These are phyloP conservation scores for Zootoca vivipara DNA, from an alignment of 2,113 vertebrate species.

Conservation along the genomic window DNA sequence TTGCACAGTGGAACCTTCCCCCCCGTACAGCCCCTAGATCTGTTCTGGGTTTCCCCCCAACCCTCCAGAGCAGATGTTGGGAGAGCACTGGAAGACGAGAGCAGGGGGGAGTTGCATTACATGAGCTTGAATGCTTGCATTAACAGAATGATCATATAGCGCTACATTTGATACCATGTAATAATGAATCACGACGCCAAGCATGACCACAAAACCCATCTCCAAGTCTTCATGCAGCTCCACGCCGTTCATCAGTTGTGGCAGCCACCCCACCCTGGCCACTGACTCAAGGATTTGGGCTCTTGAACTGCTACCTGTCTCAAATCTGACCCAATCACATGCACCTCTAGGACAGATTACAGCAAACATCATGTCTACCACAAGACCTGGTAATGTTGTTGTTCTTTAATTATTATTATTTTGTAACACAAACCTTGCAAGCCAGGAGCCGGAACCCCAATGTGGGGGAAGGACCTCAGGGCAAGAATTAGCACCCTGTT, in stretches of 20 bases:
- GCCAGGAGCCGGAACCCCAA: conserved; percentile 41
- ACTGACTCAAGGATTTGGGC: background rate
- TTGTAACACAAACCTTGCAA: background rate
- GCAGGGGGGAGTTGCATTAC: no score
- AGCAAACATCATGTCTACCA: background rate
- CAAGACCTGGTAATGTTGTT: conserved; percentile 1
- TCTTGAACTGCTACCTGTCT: background rate
- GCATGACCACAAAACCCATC: background rate
- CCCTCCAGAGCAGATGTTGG: no score
- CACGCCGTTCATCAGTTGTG: background rate
- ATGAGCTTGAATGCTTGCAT: no score
- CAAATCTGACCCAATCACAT: accelerated
- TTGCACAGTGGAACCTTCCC: no score
- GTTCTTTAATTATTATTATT: conserved; percentile 45
- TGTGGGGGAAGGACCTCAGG: conserved; percentile 33
- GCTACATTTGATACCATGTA: no score
- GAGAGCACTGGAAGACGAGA: no score
- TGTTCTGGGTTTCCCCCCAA: no score
- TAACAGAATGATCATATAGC: no score
- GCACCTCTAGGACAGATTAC: background rate
- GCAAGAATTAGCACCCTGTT: background rate
- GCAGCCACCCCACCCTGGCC: background rate
- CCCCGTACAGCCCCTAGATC: no score
- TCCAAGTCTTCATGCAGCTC: no score
- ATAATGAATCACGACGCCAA: no score